A percentile compares a stretch with the other conserved stretches of the same genome.
Conservation (phyloP, 2,113 vertebrate genomes). For the Oreamnos americanus region DNA sequence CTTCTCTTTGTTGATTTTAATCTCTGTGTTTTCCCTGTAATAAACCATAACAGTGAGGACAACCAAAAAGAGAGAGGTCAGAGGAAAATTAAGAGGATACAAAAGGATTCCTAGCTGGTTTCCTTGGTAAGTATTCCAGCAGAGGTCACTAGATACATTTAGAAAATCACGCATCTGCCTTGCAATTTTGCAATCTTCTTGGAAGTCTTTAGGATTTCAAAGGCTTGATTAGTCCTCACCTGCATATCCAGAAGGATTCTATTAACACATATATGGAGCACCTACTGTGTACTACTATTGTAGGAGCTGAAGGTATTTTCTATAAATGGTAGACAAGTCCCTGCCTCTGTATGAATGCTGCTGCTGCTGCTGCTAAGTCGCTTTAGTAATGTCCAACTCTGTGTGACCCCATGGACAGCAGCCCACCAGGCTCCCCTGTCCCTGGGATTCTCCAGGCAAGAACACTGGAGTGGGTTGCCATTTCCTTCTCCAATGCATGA, state of each 20-base stretch:
- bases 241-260: not conserved
- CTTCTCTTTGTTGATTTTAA: not conserved
- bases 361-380: too few relatives aligned
- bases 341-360: not conserved
- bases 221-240: not conserved
- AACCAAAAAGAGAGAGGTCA: not conserved
- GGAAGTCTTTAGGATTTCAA: not conserved
- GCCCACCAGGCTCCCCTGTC: too few relatives aligned
- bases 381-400: too few relatives aligned
- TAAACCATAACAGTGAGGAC: not conserved
- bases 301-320: not conserved
- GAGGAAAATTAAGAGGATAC: not conserved
- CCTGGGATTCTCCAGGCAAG: too few relatives aligned
- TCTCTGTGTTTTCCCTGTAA: not conserved
- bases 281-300: not conserved
- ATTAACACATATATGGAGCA: not conserved
- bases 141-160: conserved; percentile 59
- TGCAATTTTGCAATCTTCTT: not conserved
- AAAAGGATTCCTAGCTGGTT: not conserved
- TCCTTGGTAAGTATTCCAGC: conserved; percentile 18
- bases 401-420: too few relatives aligned
- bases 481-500: too few relatives aligned
- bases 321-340: not conserved
- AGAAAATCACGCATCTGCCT: not conserved
- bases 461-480: too few relatives aligned